Evolutionary conservation across 2,888 invertebrate genomes (phyloP), one percentile per base, ranked within the genome.

Genomic region (Spisula subtruncata): DNA sequence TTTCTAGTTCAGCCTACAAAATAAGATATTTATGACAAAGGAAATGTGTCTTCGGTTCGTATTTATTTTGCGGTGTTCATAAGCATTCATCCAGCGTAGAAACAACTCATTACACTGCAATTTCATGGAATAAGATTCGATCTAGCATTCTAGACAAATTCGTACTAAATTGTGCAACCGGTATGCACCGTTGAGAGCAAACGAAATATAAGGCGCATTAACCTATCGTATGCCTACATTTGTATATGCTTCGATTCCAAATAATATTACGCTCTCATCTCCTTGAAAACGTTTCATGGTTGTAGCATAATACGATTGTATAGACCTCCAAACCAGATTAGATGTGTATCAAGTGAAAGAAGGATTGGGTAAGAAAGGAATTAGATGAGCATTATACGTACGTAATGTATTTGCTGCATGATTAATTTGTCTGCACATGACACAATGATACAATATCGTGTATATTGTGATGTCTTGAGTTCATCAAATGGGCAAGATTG

Each of bases 391-490:
- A 25, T 12, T n/a, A 66, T 66, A 25, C 60, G n/a, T 66, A 66
- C 25, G 60, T 66, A 66, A 66, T 66, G 60, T 25, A 66, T 66
- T 66, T 25, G 25, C 2, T 66, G 60, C 60, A 66, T 66, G 60
- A 66, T 66, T n/a, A 66, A 66, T 66, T n/a, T 66, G 60, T 66
- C 60, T 66, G 60, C 60, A 66, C 25, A 66, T 66, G 60, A 12
- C 60, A 66, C n/a, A 66, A 66, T n/a, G 60, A 60, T 20, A 60
- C 60, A 60, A 60, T 60, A 60, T n/a, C n/a, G n/a, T n/a, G n/a
- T n/a, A n/a, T n/a, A n/a, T n/a, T n/a, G n/a, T n/a, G n/a, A n/a
- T n/a, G n/a, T n/a, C n/a, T n/a, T n/a, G n/a, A n/a, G n/a, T n/a
- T n/a, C n/a, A n/a, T n/a, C n/a, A n/a, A n/a, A n/a, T n/a, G n/a